Conservation (phyloP, 2,888 invertebrate genomes). For the Tenthredo scrophulariae region DNA sequence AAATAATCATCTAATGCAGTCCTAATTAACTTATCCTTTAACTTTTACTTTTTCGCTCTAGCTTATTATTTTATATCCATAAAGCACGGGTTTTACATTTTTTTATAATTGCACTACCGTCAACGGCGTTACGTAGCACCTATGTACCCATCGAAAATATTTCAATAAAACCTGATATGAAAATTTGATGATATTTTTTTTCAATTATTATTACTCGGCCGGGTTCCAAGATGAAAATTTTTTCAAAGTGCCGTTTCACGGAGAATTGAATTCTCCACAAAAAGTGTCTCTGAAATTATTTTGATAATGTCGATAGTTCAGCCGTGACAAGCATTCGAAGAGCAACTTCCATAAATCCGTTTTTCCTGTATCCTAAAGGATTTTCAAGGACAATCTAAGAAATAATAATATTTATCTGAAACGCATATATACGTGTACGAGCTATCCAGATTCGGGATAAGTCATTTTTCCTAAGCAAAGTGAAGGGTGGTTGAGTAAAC, state of each 20-base stretch:
- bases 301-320: no score
- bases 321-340: no score
- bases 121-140: no score
- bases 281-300: neutral
- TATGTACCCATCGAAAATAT: neutral
- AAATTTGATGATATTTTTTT: neutral
- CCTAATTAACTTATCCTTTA: neutral
- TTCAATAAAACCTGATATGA: neutral
- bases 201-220: no score
- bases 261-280: neutral
- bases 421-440: neutral
- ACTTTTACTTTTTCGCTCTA: neutral
- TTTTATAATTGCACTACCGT: neutral
- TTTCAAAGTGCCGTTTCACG: no score
- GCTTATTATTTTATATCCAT: neutral
- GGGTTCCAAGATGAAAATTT: no score
- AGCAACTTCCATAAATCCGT: no score
- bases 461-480: neutral
- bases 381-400: no score
- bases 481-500: constrained; percentile 60
- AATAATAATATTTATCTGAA: no score
- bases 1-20: neutral
- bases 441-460: neutral
- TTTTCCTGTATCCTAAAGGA: no score
- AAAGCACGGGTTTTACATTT: neutral